A percentile compares a stretch with the other conserved stretches of the same genome.
phyloP scores from a whole-genome alignment of 2,797 vertebrate species.

The Iguana delicatissima region DNA sequence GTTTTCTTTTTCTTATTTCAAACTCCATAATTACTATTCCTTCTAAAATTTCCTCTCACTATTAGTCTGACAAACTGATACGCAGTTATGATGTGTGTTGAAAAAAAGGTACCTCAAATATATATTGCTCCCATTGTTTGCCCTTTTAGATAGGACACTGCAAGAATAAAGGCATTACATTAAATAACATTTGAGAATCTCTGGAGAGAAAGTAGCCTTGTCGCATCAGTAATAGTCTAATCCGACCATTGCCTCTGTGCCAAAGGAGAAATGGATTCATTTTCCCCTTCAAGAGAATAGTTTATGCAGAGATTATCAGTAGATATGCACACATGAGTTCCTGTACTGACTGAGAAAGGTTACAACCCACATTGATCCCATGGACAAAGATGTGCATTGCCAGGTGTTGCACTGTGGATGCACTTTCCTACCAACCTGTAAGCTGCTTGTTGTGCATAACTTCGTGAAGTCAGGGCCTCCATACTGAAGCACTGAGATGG shows the following conservation, averaged over 20 bases:
- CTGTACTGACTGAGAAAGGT: neutral
- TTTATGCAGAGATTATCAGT: conserved; percentile 15
- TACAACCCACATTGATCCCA: neutral
- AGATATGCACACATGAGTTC: neutral
- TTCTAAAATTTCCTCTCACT: neutral
- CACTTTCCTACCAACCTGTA: neutral
- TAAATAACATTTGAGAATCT: conserved; percentile 31
- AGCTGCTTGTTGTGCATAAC: neutral
- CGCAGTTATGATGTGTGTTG: accelerated
- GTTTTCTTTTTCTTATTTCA: neutral
- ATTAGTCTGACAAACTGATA: neutral
- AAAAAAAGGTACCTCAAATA: conserved; percentile 1
- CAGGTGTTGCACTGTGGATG: no score
- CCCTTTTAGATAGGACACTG: conserved; percentile 49
- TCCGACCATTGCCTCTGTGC: conserved; percentile 49
- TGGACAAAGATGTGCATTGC: neutral
- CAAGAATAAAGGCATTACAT: conserved; percentile 34
- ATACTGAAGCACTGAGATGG: neutral
- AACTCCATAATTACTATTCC: conserved; percentile 4
- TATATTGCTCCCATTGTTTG: neutral
- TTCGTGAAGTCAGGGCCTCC: neutral
- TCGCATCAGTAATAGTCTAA: conserved; percentile 30
- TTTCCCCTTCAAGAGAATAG: neutral
- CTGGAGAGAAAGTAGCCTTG: conserved; percentile 37
- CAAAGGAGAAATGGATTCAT: neutral